Evolutionary conservation across 2,888 invertebrate genomes (phyloP), one percentile per base, ranked within the genome.

Genomic region (Agrochola litura): DNA sequence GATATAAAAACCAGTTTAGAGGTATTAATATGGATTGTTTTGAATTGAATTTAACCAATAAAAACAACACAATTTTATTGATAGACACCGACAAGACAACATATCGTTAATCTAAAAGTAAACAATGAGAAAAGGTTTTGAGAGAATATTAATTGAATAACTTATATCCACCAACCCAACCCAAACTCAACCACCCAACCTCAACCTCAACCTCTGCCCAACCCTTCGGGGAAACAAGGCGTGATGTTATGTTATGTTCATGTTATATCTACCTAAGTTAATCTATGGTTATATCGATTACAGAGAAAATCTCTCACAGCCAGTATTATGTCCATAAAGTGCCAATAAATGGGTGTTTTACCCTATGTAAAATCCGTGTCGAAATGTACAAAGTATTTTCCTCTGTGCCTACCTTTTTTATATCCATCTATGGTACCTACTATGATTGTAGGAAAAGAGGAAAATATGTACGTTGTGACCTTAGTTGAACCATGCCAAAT

Each of bases 1-100:
- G 37, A 54, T 54, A 22, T 41, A 63, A 68, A 64, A 68, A 61
- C 58, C 43, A 10, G 43, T 54, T 66, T 16, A 25, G 12, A 37
- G 16, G n/a, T 56, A 30, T 70, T 25, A 70, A 63, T 66, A 46
- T 69, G 83, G 61, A 73, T 30, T 25, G 25, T 64, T 68, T 41
- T 69, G 6, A 30, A 30, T 30, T 30, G 30, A 30, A 30, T 30
- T 30, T 30, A 30, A 30, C 30, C 30, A 2, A 30, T 30, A 30
- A 30, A 30, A 30, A 30, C 30, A 30, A 30, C 30, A 30, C 30
- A 30, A 30, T 30, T 30, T 30, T 30, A 30, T 30, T 30, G 30
- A 30, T 30, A 30, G 30, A 30, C 30, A 30, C 30, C 2, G 30
- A 30, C 30, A 30, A 30, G 2, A 30, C 30, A 1, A 30, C 30